Evolutionary conservation across 2,888 invertebrate genomes (phyloP).

Genomic region (Erpobdella octoculata): DNA sequence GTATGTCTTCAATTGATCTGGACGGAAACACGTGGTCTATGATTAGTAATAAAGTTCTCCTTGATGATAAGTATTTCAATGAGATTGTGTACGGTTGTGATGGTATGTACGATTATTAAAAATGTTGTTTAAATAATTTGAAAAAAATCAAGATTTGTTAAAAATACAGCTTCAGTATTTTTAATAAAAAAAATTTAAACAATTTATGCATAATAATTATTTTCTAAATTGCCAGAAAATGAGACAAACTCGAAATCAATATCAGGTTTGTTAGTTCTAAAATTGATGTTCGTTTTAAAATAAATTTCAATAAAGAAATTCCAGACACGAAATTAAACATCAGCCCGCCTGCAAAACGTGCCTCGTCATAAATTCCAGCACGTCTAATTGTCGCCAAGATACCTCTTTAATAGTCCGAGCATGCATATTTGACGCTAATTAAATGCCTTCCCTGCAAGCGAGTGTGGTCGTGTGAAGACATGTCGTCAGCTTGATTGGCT

Average conservation of each 20-base stretch:
- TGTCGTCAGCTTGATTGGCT: background rate
- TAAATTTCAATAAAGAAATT: too few relatives aligned
- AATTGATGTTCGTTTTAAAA: background rate
- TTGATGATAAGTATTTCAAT: slow-evolving; percentile 10
- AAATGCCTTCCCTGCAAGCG: slow-evolving; percentile 6
- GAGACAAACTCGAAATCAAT: background rate
- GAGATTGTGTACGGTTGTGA: slow-evolving; percentile 15
- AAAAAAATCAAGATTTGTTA: too few relatives aligned
- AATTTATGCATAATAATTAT: background rate
- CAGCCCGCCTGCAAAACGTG: background rate
- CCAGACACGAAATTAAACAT: too few relatives aligned
- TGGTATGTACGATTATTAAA: too few relatives aligned
- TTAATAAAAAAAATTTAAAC: too few relatives aligned
- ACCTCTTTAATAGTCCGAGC: slow-evolving; percentile 12
- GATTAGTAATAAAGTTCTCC: background rate
- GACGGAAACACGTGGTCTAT: slow-evolving; percentile 21
- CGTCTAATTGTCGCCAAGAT: slow-evolving; percentile 10
- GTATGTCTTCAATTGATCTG: slow-evolving; percentile 21
- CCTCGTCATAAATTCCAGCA: background rate
- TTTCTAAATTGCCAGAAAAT: background rate
- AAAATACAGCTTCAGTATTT: too few relatives aligned
- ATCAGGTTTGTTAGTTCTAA: background rate
- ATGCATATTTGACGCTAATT: slow-evolving; percentile 13
- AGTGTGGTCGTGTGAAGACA: slow-evolving; percentile 13
- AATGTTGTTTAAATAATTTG: too few relatives aligned